Percentiles rank a stretch among this genome's conserved stretches.
phyloP scores from a whole-genome alignment of 2,888 invertebrate species.

The Sympetrum striolatum region DNA sequence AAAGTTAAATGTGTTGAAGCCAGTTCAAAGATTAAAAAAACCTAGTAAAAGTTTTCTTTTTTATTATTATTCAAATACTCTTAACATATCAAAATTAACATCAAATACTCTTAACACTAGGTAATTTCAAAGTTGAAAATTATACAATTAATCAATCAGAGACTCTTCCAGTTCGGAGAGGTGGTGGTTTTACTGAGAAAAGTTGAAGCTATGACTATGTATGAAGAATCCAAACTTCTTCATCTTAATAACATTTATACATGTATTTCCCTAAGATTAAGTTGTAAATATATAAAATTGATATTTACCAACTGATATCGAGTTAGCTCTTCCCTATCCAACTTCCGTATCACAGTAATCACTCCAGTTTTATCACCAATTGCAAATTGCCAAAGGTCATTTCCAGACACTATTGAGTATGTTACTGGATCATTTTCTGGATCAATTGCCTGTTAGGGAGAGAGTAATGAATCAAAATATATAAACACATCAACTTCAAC shows the following conservation, averaged over 20 bases:
- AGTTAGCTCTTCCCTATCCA: conserved; percentile 89
- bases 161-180: too few species aligned
- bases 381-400: conserved; percentile 86
- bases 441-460: conserved; percentile 72
- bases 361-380: conserved; percentile 88
- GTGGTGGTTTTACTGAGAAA: too few species aligned
- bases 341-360: conserved; percentile 81
- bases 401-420: conserved; percentile 87
- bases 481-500: neutral
- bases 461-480: conserved; percentile 51
- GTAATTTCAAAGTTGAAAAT: neutral
- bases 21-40: neutral
- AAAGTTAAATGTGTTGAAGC: neutral
- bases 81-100: too few species aligned
- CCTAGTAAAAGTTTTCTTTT: too few species aligned
- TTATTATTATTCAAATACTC: too few species aligned
- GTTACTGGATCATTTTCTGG: conserved; percentile 87
- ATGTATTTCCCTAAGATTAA: too few species aligned
- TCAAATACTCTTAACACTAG: too few species aligned
- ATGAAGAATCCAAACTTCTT: too few species aligned
- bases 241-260: too few species aligned
- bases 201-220: too few species aligned
- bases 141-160: neutral
- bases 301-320: conserved; percentile 77
- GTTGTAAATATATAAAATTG: too few species aligned